Evolutionary conservation across 2,797 vertebrate genomes (phyloP).

Genomic region (Pitangus sulphuratus): DNA sequence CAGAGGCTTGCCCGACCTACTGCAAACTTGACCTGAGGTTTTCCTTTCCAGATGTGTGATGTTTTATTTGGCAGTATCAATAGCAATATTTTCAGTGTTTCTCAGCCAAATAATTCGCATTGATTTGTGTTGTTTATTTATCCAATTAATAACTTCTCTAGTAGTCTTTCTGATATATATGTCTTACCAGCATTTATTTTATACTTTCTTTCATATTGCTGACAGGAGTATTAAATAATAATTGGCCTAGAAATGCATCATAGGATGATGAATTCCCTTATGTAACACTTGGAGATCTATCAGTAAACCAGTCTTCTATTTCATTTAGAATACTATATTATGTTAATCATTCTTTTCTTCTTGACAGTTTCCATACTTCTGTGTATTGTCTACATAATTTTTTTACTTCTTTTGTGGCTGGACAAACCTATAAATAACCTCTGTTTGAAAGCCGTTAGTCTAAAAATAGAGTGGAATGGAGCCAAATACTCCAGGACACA

Average conservation of each 20-base stretch:
- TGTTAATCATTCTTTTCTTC: not conserved
- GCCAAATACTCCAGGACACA: not conserved
- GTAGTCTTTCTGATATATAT: not conserved
- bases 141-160: not conserved
- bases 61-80: not conserved
- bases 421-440: slow-evolving; percentile 23
- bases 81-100: not conserved
- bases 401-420: not conserved
- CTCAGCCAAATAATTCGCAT: not conserved
- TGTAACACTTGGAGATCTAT: not conserved
- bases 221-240: not conserved
- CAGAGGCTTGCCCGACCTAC: not conserved
- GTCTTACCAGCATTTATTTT: not conserved
- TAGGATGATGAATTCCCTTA: not conserved
- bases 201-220: not conserved
- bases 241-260: not conserved
- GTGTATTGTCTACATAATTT: not conserved
- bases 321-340: not conserved
- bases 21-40: not conserved
- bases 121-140: not conserved
- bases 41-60: not conserved
- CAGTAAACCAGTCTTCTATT: not conserved
- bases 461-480: not conserved
- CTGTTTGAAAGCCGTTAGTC: not conserved
- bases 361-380: not conserved